phyloP scores from a whole-genome alignment of 2,113 vertebrate genomes.

The Colossoma macropomum region DNA sequence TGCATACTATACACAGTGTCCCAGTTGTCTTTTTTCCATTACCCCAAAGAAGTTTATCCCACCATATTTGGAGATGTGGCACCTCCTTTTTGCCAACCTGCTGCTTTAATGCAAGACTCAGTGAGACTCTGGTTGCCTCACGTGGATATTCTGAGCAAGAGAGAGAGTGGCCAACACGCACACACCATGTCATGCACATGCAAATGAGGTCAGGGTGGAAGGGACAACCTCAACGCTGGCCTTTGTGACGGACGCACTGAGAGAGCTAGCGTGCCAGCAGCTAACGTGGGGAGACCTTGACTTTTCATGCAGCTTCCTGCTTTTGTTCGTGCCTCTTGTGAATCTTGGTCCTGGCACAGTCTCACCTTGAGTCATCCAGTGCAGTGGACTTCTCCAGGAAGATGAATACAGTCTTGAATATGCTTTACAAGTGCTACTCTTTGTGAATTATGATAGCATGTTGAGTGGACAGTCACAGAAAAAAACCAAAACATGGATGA shows the following conservation, averaged over 20 bases:
- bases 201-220: conserved; percentile 21
- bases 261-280: background rate
- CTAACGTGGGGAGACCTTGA: background rate
- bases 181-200: background rate
- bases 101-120: background rate
- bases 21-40: no score
- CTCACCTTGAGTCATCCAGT: background rate
- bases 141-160: conserved; percentile 9
- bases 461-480: no score
- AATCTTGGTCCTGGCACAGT: background rate
- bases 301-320: background rate
- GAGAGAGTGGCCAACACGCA: conserved; percentile 13
- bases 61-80: background rate
- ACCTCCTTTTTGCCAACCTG: background rate
- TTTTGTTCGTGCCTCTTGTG: background rate
- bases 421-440: background rate
- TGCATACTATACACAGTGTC: no score
- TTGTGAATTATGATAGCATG: background rate
- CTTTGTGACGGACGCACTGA: conserved; percentile 13
- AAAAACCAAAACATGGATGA: no score
- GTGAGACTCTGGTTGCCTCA: background rate
- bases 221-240: background rate
- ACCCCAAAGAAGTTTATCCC: no score
- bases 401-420: no score
- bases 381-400: background rate